Evolutionary conservation across 2,797 vertebrate species (phyloP), one percentile per base, ranked within the genome.

Genomic region (Sebastes minor): DNA sequence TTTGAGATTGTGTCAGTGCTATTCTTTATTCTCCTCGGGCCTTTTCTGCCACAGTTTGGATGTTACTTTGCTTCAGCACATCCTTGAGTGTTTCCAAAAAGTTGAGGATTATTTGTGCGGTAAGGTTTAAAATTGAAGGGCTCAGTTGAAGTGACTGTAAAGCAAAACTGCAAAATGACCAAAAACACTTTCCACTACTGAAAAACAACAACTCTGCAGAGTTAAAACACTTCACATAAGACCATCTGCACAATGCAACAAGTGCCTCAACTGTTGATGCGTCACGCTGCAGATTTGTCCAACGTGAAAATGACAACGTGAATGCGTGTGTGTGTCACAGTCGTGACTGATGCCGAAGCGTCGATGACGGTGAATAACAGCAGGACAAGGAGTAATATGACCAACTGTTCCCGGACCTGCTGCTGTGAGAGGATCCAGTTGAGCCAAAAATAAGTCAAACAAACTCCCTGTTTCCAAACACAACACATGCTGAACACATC

Each of bases 201-300:
- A 68, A 46, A 46, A 46, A 46, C 6, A 46, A 46, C 38, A 49
- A 20, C 46, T 49, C 46, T 20, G 33, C 8, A 14, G 13, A 12
- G 52, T 25, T 25, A 20, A 55, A 64, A 55, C 46, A 63, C n/a
- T 32, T 38, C 14, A 23, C 23, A 65, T 1, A 1, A 35, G 30
- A 25, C 69, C 68, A 61, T 57, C 56, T 66, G 53, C 52, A 64
- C 2, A 2, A 22, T 2, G 52, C 25, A 57, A 35, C 59, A 46
- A 22, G 66, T 73, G 76, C 7, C 28, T 25, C 56, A 80, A 42
- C 71, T 32, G 71, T 56, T 4, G 4, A 63, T 20, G 81, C 6
- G 71, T 80, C 84, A 79, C 14, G 4, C 73, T 65, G 23, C 82
- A 87, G 69, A 81, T 76, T 83, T 42, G 61, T 27, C 49, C 59